Conservation (phyloP, 2,113 vertebrate species). For the Hystrix brachyura region DNA sequence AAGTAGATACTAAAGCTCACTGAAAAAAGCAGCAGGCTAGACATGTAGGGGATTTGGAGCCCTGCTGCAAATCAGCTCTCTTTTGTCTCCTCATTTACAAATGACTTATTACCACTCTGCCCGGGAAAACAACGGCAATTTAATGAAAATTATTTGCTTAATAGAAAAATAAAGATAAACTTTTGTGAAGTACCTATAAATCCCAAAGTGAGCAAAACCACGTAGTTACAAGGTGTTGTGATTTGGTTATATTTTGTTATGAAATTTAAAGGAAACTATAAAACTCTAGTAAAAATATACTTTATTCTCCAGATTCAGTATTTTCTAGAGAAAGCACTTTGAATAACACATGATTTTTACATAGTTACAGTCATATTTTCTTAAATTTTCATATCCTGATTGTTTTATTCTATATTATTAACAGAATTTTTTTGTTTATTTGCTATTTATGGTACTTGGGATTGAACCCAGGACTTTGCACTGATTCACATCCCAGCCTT, state of each 20-base stretch:
- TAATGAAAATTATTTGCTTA: neutral
- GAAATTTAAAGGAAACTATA: slow-evolving; percentile 20
- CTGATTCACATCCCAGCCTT: neutral
- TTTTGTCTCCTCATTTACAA: slow-evolving; percentile 31
- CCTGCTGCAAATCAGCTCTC: neutral
- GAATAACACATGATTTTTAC: neutral
- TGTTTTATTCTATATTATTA: neutral
- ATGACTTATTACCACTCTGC: neutral
- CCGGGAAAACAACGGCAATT: neutral
- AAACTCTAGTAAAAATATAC: slow-evolving; percentile 9
- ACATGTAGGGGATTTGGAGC: neutral
- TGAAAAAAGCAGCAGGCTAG: neutral
- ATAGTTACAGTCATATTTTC: neutral
- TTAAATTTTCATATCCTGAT: slow-evolving; percentile 6
- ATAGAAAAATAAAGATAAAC: slow-evolving; percentile 21
- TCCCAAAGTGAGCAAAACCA: slow-evolving; percentile 43
- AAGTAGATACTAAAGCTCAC: neutral
- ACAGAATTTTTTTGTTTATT: neutral
- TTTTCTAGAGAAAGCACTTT: neutral
- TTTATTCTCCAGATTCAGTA: slow-evolving; percentile 13
- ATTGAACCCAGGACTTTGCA: neutral
- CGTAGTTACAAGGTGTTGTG: neutral
- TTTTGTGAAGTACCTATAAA: slow-evolving; percentile 42
- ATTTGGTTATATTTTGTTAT: slow-evolving; percentile 39
- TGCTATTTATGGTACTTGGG: neutral